A percentile compares a stretch with the other conserved stretches of the same genome.
These are phyloP conservation scores for Charaxes varanes DNA, from an alignment of 1,140 invertebrate species.

Conservation along the genomic window DNA sequence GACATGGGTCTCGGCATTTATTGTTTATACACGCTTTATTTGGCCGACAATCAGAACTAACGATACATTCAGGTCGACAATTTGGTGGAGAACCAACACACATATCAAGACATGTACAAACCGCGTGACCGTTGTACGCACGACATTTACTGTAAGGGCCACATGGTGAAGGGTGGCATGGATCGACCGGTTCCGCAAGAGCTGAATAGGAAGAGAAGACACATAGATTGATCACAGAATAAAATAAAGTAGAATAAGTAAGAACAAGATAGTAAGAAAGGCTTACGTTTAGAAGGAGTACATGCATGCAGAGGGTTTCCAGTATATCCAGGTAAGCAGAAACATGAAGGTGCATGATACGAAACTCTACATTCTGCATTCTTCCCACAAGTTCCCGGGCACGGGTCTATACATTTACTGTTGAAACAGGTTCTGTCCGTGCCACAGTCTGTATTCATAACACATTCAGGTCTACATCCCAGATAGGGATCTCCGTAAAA, in stretches of 20 bases:
- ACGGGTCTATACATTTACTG: slow-evolving; percentile 89
- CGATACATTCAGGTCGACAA: slow-evolving; percentile 87
- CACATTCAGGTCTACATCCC: slow-evolving; percentile 86
- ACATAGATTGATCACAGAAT: slow-evolving; percentile 39
- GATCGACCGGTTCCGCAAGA: slow-evolving; percentile 76
- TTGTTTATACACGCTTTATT: slow-evolving; percentile 86
- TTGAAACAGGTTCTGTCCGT: slow-evolving; percentile 84
- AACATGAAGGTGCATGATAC: slow-evolving; percentile 88
- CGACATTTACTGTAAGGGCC: slow-evolving; percentile 87
- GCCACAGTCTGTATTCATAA: slow-evolving; percentile 87
- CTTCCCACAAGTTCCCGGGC: slow-evolving; percentile 84
- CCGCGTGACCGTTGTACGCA: slow-evolving; percentile 80
- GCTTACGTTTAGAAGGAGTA: slow-evolving; percentile 79
- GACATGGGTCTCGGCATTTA: slow-evolving; percentile 86
- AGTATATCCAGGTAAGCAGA: slow-evolving; percentile 82
- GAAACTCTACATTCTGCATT: slow-evolving; percentile 88
- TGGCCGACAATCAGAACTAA: slow-evolving; percentile 86
- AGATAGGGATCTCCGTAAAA: slow-evolving; percentile 89
- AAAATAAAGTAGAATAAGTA: slow-evolving; percentile 40
- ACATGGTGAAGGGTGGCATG: slow-evolving; percentile 87
- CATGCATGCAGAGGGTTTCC: slow-evolving; percentile 86
- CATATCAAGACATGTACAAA: slow-evolving; percentile 86
- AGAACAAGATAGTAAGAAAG: slow-evolving; percentile 52
- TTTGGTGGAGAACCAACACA: slow-evolving; percentile 86
- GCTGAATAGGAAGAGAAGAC: slow-evolving; percentile 59